A percentile compares a stretch with the other conserved stretches of the same genome.
phyloP scores from a whole-genome alignment of 2,113 vertebrate genomes.

The Pollimyrus isidori region DNA sequence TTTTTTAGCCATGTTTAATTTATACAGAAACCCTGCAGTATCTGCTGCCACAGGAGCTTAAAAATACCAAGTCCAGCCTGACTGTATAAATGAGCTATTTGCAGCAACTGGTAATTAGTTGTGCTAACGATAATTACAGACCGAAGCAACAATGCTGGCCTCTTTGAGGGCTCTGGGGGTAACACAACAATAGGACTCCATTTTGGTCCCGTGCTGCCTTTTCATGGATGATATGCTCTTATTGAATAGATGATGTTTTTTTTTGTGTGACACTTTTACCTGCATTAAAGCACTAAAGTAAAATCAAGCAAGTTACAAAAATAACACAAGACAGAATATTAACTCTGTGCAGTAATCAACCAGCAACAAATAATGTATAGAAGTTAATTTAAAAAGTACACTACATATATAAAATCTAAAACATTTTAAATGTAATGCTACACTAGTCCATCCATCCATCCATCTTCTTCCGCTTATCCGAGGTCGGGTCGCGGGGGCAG shows the following conservation, averaged over 20 bases:
- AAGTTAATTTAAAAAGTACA: not conserved
- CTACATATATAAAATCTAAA: not conserved
- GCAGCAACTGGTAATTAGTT: not conserved
- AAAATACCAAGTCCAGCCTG: not conserved
- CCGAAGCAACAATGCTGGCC: not conserved
- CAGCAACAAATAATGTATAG: not conserved
- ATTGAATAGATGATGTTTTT: not conserved
- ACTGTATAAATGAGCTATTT: not conserved
- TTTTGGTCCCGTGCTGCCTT: not conserved
- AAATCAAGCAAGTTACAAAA: not conserved
- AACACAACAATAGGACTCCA: not conserved
- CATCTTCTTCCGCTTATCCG: too few species aligned
- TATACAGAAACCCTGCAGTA: not conserved
- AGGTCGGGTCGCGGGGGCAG: too few species aligned
- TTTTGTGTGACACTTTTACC: not conserved
- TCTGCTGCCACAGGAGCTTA: not conserved
- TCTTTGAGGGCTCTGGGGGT: not conserved
- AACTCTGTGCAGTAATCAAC: not conserved
- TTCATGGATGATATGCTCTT: not conserved
- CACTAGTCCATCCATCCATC: too few species aligned
- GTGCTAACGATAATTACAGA: not conserved
- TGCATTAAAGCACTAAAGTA: not conserved
- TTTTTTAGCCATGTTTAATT: not conserved
- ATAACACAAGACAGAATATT: not conserved
- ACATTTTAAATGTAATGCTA: not conserved